Base-by-base conservation (phyloP, 2,888 invertebrate genomes). In the Cheilosia soror region DNA sequence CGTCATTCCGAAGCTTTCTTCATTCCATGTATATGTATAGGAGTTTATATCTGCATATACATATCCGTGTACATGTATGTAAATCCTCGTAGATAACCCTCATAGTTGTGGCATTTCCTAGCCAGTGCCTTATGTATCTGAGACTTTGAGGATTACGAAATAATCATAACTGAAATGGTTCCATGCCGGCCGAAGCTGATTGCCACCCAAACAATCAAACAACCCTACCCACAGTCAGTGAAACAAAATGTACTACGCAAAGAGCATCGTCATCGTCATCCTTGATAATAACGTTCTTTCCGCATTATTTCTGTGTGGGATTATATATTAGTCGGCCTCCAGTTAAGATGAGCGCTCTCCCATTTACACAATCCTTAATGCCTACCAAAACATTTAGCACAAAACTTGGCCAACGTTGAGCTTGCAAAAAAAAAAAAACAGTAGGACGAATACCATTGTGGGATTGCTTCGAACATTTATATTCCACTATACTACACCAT, bases 121-220 rank as follows among this genome's bases (percentile, higher is more conserved):
- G 57, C 69, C 53, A 63, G 27, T 71, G 33, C 33, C 51, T 57
- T 69, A 6, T 51, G 40, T 79, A 65, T 79, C 53, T 63, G 72
- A 71, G 58, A 76, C 76, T 81, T 81, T 76, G 68, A 42, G 76
- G 81, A 85, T 80, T 76, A 85, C 84, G 80, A 76, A 76, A 80
- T 81, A 81, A 76, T 81, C 81, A 85, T 81, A 77, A 75, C 62
- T 72, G 29, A 63, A 77, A 51, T 60, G 80, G 69, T 71, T 60
- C 42, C 65, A 71, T 71, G 69, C 29, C 51, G 63, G 69, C 53
- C 42, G 65, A 53, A 60, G 47, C 71, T 80, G 66, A 73, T 83
- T 71, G 75, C 75, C 58, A 57, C 73, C 71, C 44, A 40, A 69
- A 76, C 68, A 77, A 60, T 68, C 49, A 51, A 66, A 37, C 75